Conservation (phyloP, 2,888 invertebrate species). For the Xanthia togata region DNA sequence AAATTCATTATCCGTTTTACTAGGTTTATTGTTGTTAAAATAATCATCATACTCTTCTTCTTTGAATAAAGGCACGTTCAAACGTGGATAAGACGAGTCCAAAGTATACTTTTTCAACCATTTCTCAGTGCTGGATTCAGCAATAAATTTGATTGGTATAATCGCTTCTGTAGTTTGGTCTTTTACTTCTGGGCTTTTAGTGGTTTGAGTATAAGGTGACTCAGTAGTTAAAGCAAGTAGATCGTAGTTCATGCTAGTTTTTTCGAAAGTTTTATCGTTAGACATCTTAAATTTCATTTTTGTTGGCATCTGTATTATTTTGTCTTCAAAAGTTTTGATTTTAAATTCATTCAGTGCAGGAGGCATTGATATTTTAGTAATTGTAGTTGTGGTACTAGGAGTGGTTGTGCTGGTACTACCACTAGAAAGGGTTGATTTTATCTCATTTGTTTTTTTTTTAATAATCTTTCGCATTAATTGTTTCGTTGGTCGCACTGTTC, state of each 20-base stretch:
- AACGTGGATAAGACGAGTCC: conserved; percentile 13
- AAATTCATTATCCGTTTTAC: conserved; percentile 34
- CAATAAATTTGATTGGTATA: conserved; percentile 41
- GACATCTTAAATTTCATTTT: not conserved
- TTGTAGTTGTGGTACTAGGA: not conserved
- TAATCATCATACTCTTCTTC: conserved; percentile 65
- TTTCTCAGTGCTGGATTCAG: conserved; percentile 41
- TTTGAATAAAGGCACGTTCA: conserved; percentile 43
- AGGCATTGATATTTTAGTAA: not conserved
- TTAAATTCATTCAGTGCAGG: not conserved
- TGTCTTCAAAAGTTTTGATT: not conserved
- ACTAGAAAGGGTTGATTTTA: not conserved
- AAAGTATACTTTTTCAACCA: conserved; percentile 25
- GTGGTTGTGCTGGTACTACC: not conserved
- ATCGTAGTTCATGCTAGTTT: conserved; percentile 11
- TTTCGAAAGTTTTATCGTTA: not conserved
- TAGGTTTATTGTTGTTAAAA: conserved; percentile 35
- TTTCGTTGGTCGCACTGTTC: not conserved
- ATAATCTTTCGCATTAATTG: not conserved
- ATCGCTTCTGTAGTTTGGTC: conserved; percentile 44
- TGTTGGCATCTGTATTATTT: not conserved
- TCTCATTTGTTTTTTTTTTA: not conserved
- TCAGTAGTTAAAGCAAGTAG: conserved; percentile 13
- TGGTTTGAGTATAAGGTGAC: not conserved
- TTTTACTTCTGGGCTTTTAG: conserved; percentile 2